phyloP scores from a whole-genome alignment of 1,140 invertebrate species.

The Eupeodes corollae region DNA sequence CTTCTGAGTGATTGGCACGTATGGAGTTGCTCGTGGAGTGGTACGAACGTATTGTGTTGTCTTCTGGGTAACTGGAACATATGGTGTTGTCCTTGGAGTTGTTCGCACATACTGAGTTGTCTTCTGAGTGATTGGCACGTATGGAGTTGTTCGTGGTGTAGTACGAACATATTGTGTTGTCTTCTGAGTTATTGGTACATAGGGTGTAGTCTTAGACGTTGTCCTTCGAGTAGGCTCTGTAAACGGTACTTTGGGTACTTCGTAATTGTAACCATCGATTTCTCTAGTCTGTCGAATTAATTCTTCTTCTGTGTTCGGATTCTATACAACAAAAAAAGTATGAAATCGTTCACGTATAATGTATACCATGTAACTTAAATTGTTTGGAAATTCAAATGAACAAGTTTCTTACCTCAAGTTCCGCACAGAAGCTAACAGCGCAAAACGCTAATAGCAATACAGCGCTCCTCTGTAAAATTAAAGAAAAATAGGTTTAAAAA shows the following conservation, averaged over 20 bases:
- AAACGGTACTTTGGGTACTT: conserved; percentile 25
- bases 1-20: too few species aligned
- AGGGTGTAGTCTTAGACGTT: too few species aligned
- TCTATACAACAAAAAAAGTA: conserved; percentile 7
- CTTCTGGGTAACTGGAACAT: too few species aligned
- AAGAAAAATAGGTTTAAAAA: not conserved
- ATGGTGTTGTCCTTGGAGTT: too few species aligned
- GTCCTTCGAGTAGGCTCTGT: not conserved
- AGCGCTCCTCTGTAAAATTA: conserved; percentile 28
- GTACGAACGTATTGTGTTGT: too few species aligned
- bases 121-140: too few species aligned
- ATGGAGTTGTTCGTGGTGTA: too few species aligned
- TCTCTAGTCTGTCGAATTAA: conserved; percentile 19
- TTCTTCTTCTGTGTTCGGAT: too few species aligned
- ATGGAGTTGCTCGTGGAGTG: too few species aligned
- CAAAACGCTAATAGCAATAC: conserved; percentile 31
- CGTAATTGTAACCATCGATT: conserved; percentile 27
- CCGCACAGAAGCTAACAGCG: conserved; percentile 25
- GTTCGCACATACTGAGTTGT: too few species aligned
- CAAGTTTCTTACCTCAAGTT: conserved; percentile 24
- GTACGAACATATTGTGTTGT: too few species aligned
- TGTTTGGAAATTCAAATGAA: not conserved
- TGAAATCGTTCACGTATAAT: not conserved
- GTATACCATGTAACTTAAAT: not conserved
- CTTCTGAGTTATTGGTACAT: too few species aligned